A percentile compares a stretch with the other conserved stretches of the same genome.
These are phyloP conservation scores for Darevskia nairensis DNA, from an alignment of 2,797 vertebrate genomes.

Conservation along the genomic window DNA sequence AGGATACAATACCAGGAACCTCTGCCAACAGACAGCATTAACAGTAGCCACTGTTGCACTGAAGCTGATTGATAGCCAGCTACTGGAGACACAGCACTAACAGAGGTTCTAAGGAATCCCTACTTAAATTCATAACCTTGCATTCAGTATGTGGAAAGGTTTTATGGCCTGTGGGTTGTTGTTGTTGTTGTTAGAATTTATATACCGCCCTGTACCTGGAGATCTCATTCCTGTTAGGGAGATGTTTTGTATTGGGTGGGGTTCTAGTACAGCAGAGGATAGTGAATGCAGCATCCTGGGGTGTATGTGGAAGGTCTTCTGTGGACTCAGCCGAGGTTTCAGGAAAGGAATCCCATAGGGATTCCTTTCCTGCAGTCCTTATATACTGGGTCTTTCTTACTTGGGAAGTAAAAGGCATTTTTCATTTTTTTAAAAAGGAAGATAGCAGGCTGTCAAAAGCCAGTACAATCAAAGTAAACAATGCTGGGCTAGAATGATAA, in stretches of 20 bases:
- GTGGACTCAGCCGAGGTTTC: not conserved
- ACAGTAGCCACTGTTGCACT: not conserved
- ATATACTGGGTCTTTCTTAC: not conserved
- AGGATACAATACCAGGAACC: not conserved
- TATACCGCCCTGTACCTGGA: too few relatives aligned
- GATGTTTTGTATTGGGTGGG: not conserved
- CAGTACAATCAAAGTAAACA: not conserved
- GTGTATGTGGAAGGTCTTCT: not conserved
- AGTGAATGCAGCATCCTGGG: not conserved
- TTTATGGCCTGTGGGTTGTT: too few relatives aligned
- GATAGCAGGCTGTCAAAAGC: not conserved
- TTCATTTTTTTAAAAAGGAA: not conserved
- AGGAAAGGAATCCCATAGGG: not conserved
- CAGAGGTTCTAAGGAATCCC: not conserved
- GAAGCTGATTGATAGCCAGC: not conserved
- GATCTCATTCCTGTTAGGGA: not conserved
- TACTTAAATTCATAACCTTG: not conserved
- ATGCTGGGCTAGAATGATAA: not conserved
- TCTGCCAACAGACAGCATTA: not conserved
- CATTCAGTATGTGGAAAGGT: not conserved
- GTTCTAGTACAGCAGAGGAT: not conserved
- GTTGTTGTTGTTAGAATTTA: too few relatives aligned
- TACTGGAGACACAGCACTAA: not conserved
- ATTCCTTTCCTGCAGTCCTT: too few relatives aligned
- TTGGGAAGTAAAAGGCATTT: not conserved